Conservation (phyloP, 2,888 invertebrate species). For the Oscheius sp. region DNA sequence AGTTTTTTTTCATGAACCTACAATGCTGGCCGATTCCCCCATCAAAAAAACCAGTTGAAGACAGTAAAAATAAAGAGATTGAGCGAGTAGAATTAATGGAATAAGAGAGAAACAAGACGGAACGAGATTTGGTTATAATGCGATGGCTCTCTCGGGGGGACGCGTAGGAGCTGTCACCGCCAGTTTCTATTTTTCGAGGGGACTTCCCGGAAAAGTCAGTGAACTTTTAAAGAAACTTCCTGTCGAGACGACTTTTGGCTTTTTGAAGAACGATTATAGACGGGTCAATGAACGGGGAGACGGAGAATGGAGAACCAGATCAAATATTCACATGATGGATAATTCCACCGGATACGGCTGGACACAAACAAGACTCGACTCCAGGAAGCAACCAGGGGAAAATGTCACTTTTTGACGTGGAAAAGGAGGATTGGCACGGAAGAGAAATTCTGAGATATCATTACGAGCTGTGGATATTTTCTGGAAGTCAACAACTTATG, state of each 20-base stretch:
- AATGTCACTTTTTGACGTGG: background rate
- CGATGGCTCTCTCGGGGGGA: conserved; percentile 16
- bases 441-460: too few relatives aligned
- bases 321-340: too few relatives aligned
- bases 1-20: too few relatives aligned
- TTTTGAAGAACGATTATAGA: background rate
- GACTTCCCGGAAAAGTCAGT: background rate
- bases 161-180: conserved; percentile 3
- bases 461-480: too few relatives aligned
- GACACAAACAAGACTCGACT: background rate
- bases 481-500: too few relatives aligned
- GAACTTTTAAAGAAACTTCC: background rate
- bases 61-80: background rate
- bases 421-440: background rate
- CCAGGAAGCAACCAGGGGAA: background rate
- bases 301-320: too few relatives aligned
- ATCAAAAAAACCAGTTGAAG: too few relatives aligned
- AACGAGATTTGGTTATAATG: conserved; percentile 16
- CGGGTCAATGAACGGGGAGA: background rate
- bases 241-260: background rate
- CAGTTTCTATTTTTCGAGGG: background rate
- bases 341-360: too few relatives aligned
- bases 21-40: too few relatives aligned
- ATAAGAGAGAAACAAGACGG: conserved; percentile 3
- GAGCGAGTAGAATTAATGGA: background rate